These are phyloP conservation scores for Actenoides hombroni DNA, from an alignment of 2,113 vertebrate species.

Conservation along the genomic window DNA sequence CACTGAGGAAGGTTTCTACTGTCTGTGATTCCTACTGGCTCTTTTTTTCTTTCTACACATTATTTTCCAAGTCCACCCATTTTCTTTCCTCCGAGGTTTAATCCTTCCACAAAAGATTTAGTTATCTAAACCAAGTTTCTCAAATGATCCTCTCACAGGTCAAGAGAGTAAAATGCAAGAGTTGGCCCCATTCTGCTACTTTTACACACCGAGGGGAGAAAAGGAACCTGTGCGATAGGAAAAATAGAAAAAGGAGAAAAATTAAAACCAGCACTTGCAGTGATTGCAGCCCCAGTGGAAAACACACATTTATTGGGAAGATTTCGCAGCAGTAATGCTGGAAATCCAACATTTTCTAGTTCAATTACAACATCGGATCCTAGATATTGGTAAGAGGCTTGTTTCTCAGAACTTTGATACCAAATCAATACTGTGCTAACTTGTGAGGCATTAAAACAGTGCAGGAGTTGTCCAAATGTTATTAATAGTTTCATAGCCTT, in stretches of 20 bases:
- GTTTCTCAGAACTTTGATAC: constrained; percentile 71
- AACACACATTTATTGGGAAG: constrained; percentile 79
- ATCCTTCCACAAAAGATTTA: neutral
- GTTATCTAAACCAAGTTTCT: constrained; percentile 46
- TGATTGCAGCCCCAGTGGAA: constrained; percentile 73
- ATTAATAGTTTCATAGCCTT: constrained; percentile 76
- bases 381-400: constrained; percentile 80
- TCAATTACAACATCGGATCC: constrained; percentile 76
- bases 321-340: constrained; percentile 76
- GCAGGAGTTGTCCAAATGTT: constrained; percentile 65
- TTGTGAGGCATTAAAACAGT: constrained; percentile 71
- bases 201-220: constrained; percentile 31
- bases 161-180: constrained; percentile 53
- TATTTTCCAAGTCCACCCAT: neutral
- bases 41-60: neutral
- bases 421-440: constrained; percentile 74
- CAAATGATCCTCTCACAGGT: constrained; percentile 52
- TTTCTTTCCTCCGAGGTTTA: neutral
- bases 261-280: constrained; percentile 69
- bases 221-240: constrained; percentile 34
- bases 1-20: neutral
- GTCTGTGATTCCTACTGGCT: neutral
- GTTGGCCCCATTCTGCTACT: constrained; percentile 52
- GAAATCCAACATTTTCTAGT: constrained; percentile 78
- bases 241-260: constrained; percentile 67